phyloP scores from a whole-genome alignment of 1,140 invertebrate genomes.

The Ips typographus region DNA sequence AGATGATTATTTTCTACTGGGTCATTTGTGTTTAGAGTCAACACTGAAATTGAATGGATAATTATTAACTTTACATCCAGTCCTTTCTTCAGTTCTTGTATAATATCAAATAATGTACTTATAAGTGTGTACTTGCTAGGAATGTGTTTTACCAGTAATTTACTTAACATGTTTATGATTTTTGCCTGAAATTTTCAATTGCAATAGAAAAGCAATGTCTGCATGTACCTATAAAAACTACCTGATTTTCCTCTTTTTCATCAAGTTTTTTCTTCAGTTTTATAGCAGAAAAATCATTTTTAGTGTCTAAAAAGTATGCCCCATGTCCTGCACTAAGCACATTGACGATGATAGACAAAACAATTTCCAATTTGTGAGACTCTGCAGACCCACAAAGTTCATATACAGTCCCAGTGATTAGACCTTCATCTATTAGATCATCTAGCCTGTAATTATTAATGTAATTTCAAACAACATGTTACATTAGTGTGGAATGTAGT shows the following conservation, averaged over 20 bases:
- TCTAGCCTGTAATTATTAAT: slow-evolving; percentile 68
- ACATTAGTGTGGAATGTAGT: neutral
- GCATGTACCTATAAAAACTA: neutral
- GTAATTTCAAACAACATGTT: neutral
- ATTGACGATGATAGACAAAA: slow-evolving; percentile 60
- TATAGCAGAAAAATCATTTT: slow-evolving; percentile 60
- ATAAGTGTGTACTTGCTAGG: slow-evolving; percentile 55
- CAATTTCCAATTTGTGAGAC: slow-evolving; percentile 72
- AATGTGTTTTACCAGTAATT: slow-evolving; percentile 37
- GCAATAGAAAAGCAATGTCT: neutral
- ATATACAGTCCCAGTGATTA: slow-evolving; percentile 65
- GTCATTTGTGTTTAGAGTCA: slow-evolving; percentile 52
- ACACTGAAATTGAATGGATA: slow-evolving; percentile 63
- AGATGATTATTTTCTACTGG: slow-evolving; percentile 46
- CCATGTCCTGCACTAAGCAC: slow-evolving; percentile 52
- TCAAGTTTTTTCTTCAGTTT: slow-evolving; percentile 30
- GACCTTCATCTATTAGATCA: slow-evolving; percentile 63
- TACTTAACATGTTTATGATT: slow-evolving; percentile 25
- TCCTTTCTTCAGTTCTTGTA: slow-evolving; percentile 49
- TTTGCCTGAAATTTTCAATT: slow-evolving; percentile 35
- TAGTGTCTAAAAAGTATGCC: slow-evolving; percentile 64
- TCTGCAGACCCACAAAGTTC: slow-evolving; percentile 71
- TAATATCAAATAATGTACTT: slow-evolving; percentile 53
- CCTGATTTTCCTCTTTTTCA: slow-evolving; percentile 23
- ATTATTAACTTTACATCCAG: slow-evolving; percentile 56